Evolutionary conservation across 2,113 vertebrate species (phyloP).

Genomic region (Sprattus sprattus): DNA sequence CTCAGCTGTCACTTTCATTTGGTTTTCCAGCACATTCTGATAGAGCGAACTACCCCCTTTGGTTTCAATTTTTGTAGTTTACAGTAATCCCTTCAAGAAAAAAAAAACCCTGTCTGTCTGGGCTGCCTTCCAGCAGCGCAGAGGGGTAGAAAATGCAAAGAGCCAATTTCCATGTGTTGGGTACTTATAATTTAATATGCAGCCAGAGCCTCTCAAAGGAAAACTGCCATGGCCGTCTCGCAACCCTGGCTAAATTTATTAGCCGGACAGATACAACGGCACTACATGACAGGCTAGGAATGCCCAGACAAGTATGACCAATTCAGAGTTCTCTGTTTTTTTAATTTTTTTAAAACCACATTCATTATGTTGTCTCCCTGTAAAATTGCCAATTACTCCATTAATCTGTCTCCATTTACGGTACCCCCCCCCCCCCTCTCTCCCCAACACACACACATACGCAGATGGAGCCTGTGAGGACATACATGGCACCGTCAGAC

Average conservation of each 20-base stretch:
- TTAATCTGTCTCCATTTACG: conserved; percentile 42
- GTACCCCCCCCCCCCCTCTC: background rate
- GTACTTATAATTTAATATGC: conserved; percentile 62
- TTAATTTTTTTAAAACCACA: background rate
- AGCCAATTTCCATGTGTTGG: conserved; percentile 57
- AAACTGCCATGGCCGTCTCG: conserved; percentile 40
- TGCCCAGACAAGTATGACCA: conserved; percentile 43
- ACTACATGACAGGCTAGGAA: conserved; percentile 60
- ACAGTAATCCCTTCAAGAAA: conserved; percentile 54
- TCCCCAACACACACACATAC: background rate
- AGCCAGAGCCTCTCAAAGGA: conserved; percentile 48
- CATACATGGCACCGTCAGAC: conserved; percentile 29
- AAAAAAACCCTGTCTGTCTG: conserved; percentile 44
- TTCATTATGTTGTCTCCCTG: conserved; percentile 51
- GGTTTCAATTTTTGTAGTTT: conserved; percentile 32
- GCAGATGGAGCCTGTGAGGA: conserved; percentile 7
- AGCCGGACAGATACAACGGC: conserved; percentile 58
- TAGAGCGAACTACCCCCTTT: conserved; percentile 24
- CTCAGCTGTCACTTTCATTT: conserved; percentile 4
- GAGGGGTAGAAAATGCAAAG: conserved; percentile 45
- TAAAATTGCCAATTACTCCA: conserved; percentile 53
- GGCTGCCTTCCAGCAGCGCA: conserved; percentile 51
- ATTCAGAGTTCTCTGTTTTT: conserved; percentile 23
- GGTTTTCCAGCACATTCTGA: conserved; percentile 14
- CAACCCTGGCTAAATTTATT: conserved; percentile 57